Evolutionary conservation across 2,113 vertebrate species (phyloP).

Genomic region (Pithys albifrons): DNA sequence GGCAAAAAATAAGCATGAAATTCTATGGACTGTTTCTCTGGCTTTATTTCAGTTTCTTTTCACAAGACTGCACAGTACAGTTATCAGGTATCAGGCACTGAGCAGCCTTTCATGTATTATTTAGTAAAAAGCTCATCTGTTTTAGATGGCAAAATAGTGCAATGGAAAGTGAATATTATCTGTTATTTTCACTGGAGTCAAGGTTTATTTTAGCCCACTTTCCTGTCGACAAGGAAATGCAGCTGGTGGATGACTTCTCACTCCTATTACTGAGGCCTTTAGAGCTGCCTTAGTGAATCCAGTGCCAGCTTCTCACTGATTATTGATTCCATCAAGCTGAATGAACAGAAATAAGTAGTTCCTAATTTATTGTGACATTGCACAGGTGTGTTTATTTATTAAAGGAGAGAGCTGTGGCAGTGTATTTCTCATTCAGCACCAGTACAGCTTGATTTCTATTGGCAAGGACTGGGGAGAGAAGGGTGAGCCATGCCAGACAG

Average conservation of each 20-base stretch:
- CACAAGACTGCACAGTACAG: background rate
- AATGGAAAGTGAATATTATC: background rate
- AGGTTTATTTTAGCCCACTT: background rate
- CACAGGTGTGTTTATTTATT: slow-evolving; percentile 67
- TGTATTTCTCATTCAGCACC: background rate
- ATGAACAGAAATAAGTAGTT: slow-evolving; percentile 61
- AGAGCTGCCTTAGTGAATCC: slow-evolving; percentile 35
- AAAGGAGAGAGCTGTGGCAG: background rate
- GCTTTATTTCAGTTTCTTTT: background rate
- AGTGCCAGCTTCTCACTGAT: slow-evolving; percentile 1
- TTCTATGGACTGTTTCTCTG: background rate
- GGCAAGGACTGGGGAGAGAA: background rate
- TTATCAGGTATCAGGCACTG: background rate
- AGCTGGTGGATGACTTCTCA: background rate
- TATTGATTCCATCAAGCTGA: slow-evolving; percentile 65
- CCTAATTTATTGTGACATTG: slow-evolving; percentile 65
- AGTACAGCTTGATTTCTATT: background rate
- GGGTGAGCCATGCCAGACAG: background rate
- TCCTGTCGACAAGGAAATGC: background rate
- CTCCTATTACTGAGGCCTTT: background rate
- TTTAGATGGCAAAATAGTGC: background rate
- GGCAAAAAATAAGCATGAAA: background rate
- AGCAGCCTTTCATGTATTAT: background rate
- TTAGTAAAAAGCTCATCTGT: background rate
- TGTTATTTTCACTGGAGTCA: slow-evolving; percentile 3